These are phyloP conservation scores for Hypomecis punctinalis DNA, from an alignment of 2,888 invertebrate genomes.

Conservation along the genomic window DNA sequence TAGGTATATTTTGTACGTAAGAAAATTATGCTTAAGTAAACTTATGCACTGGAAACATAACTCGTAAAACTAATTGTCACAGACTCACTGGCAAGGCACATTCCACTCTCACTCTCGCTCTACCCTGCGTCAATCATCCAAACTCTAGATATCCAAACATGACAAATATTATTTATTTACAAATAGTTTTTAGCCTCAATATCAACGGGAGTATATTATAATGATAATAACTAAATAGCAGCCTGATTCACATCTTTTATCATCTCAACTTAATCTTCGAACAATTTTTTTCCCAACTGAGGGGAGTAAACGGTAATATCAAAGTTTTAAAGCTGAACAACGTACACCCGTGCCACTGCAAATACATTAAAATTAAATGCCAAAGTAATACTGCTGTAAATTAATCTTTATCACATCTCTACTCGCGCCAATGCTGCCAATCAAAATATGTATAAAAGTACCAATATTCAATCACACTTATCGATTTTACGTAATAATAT, in stretches of 20 bases:
- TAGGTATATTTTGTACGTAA: constrained; percentile 41
- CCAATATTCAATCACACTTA: constrained; percentile 47
- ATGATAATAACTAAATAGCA: constrained; percentile 26
- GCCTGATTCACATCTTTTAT: constrained; percentile 13
- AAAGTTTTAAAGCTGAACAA: constrained; percentile 42
- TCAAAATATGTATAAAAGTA: constrained; percentile 42
- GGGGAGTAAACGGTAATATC: constrained; percentile 31
- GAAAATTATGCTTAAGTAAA: constrained; percentile 49
- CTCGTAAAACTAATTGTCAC: constrained; percentile 50
- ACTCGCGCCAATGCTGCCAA: constrained; percentile 50
- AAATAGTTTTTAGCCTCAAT: constrained; percentile 48
- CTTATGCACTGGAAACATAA: constrained; percentile 41
- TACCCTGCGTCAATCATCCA: constrained; percentile 34
- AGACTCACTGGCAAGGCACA: constrained; percentile 66
- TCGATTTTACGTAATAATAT: constrained; percentile 44
- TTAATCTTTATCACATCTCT: constrained; percentile 50
- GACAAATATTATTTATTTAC: constrained; percentile 38
- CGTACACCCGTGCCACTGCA: constrained; percentile 30
- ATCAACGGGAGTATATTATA: constrained; percentile 30
- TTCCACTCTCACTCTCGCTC: constrained; percentile 42
- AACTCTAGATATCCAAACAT: constrained; percentile 28
- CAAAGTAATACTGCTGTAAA: constrained; percentile 74
- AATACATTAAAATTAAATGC: constrained; percentile 65
- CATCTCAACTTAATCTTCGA: constrained; percentile 3
- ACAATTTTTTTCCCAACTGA: background rate